A percentile compares a stretch with the other conserved stretches of the same genome.
Conservation (phyloP, 30 jellyfish, hydroid and myxozoan species). For the Morbakka virulenta region DNA sequence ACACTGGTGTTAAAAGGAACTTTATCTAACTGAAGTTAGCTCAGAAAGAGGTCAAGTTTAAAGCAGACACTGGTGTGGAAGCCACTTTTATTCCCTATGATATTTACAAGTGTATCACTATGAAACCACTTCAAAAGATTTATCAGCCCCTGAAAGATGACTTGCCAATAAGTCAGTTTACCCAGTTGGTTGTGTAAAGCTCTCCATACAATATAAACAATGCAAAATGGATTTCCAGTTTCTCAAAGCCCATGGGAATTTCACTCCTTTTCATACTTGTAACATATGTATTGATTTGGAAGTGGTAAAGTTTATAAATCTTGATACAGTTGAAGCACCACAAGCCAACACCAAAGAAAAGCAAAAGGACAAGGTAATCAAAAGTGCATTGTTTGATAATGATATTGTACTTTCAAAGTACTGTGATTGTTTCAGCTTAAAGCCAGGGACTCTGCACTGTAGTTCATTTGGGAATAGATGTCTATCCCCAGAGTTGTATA, state of each 20-base stretch:
- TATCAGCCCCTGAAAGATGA: slow-evolving; percentile 41
- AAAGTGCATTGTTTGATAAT: no score
- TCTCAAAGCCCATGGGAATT: background rate
- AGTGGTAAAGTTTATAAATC: slow-evolving; percentile 20
- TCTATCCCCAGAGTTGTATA: slow-evolving; percentile 10
- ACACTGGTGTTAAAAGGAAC: slow-evolving; percentile 1
- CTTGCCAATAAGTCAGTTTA: slow-evolving; percentile 28
- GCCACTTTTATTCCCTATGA: slow-evolving; percentile 29
- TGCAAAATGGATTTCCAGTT: background rate
- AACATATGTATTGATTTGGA: slow-evolving; percentile 10
- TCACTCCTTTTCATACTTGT: slow-evolving; percentile 26
- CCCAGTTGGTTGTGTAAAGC: slow-evolving; percentile 16
- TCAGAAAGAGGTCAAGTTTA: slow-evolving; percentile 17
- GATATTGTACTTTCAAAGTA: background rate
- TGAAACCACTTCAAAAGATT: slow-evolving; percentile 1
- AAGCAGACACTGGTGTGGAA: slow-evolving; percentile 47
- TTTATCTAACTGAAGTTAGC: slow-evolving; percentile 14
- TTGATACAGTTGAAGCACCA: slow-evolving; percentile 4
- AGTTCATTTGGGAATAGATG: background rate
- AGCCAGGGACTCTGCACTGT: no score
- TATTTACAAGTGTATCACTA: slow-evolving; percentile 2
- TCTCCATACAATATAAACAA: slow-evolving; percentile 1
- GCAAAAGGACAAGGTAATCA: slow-evolving; percentile 9
- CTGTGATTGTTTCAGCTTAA: background rate
- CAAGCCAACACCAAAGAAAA: slow-evolving; percentile 21